phyloP scores from a whole-genome alignment of 2,797 vertebrate species.

The Oreonectes daqikongensis region DNA sequence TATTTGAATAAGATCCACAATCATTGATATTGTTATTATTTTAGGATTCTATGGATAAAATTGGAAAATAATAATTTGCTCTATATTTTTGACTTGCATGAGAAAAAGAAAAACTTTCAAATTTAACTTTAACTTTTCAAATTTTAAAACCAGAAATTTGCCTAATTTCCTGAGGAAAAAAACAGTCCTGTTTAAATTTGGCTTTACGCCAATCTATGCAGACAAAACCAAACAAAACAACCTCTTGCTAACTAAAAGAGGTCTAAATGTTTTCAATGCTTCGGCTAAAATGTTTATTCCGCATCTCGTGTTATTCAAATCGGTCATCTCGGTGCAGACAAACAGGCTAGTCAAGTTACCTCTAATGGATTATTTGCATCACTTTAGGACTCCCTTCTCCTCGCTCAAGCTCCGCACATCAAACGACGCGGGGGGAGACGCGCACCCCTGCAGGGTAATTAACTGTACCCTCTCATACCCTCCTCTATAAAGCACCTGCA shows the following conservation, averaged over 20 bases:
- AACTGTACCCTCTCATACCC: conserved; percentile 66
- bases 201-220: neutral
- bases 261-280: conserved; percentile 24
- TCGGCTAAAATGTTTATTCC: conserved; percentile 24
- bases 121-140: no score
- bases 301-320: conserved; percentile 39
- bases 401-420: conserved; percentile 70
- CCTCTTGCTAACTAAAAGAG: conserved; percentile 13
- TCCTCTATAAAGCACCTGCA: conserved; percentile 79
- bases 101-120: no score
- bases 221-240: neutral
- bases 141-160: neutral
- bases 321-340: conserved; percentile 30
- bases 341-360: conserved; percentile 30
- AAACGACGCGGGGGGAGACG: conserved; percentile 61
- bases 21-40: no score
- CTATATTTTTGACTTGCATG: no score
- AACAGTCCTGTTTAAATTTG: neutral
- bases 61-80: no score
- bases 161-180: neutral
- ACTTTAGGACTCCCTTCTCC: conserved; percentile 37
- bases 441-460: conserved; percentile 64
- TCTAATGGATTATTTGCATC: conserved; percentile 56
- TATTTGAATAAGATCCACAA: no score
- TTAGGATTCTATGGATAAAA: no score